Base-by-base conservation (phyloP, 2,797 vertebrate species). In the Sphaeramia orbicularis region DNA sequence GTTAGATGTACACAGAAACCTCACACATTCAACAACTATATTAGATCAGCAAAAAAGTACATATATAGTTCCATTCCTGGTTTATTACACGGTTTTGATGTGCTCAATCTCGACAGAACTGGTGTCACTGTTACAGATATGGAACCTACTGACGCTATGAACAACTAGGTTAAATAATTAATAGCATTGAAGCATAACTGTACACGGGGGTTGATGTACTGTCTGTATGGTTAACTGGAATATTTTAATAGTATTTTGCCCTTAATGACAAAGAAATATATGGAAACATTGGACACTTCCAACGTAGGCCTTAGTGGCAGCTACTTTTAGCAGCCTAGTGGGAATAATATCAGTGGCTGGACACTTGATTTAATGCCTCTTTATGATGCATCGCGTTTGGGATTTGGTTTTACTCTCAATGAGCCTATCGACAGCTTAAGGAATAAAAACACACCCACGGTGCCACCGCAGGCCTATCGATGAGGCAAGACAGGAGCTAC, bases 291-390 rank as follows among this genome's bases (percentile, higher is more conserved):
- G 51, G 58, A 59, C 60, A 35, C 32, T 69, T 53, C 42, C 44
- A 71, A 30, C 10, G 21, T 40, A 86, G 88, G 89, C 87, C 87
- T 82, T 51, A 15, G 3, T 62, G 48, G 15, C 8, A 55, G 52
- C 11, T 73, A 60, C 62, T 58, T 41, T 41, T 58, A 86, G 73
- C 59, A 76, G 60, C 74, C 56, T 32, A 36, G 6, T 42, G 79
- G 73, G 71, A 69, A 70, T 14, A 52, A 74, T 52, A 43, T 51
- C 71, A 50, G 9, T 16, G 12, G 3, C 1, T 0, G 16, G 3
- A 41, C 57, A 27, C 24, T 19, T 1, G 24, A 24, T 2, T 40
- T 2, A 30, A 37, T n/a, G 21, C 1, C 0, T 30, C 4, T 52
- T 38, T 35, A 47, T 0, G 10, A 6, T 10, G 42, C 5, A 16